A percentile compares a stretch with the other conserved stretches of the same genome.
phyloP scores from a whole-genome alignment of 1,140 invertebrate species.

The Hyphantria cunea region DNA sequence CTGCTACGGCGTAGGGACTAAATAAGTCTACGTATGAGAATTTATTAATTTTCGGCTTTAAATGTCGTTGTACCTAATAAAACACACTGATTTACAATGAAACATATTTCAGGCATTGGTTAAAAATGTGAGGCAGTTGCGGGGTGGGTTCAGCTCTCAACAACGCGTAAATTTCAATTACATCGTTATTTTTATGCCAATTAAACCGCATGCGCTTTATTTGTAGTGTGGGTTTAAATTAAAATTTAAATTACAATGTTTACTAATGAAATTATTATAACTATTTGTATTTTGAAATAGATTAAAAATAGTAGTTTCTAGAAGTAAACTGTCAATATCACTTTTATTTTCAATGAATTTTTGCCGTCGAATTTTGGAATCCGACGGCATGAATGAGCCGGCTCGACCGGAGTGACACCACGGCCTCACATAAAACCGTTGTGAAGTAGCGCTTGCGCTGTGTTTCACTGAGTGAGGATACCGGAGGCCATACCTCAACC shows the following conservation, averaged over 20 bases:
- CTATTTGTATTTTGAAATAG: not conserved
- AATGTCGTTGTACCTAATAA: not conserved
- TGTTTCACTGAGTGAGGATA: too few species aligned
- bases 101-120: not conserved
- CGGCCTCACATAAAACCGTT: too few species aligned
- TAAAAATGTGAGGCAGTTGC: not conserved
- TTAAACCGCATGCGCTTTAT: constrained; percentile 61
- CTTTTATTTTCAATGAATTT: too few species aligned
- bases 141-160: constrained; percentile 14
- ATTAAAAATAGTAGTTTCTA: too few species aligned
- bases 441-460: too few species aligned
- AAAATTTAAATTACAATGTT: constrained; percentile 33
- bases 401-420: too few species aligned
- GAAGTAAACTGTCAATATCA: too few species aligned
- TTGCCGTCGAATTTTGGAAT: too few species aligned
- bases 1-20: too few species aligned
- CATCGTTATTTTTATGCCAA: constrained; percentile 78
- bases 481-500: too few species aligned
- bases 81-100: constrained; percentile 1
- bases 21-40: too few species aligned
- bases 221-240: constrained; percentile 37
- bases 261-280: constrained; percentile 2
- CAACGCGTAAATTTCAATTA: constrained; percentile 53
- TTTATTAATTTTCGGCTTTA: not conserved
- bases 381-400: too few species aligned